These are phyloP conservation scores for Hiodon tergisus DNA, from an alignment of 2,113 vertebrate species.

Conservation along the genomic window DNA sequence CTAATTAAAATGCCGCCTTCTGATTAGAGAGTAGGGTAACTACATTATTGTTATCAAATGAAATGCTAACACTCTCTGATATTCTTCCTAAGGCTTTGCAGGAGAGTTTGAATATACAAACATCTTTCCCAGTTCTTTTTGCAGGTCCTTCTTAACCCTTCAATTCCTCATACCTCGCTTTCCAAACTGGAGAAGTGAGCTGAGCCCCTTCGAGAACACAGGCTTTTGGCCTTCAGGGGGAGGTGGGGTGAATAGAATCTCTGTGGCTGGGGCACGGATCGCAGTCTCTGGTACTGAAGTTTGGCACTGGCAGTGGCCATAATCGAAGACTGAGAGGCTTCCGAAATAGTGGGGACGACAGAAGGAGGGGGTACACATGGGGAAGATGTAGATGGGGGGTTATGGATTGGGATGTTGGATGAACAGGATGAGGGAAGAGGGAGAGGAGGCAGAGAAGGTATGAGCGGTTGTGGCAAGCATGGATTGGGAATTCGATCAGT, in stretches of 20 bases:
- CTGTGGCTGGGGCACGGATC: constrained; percentile 62
- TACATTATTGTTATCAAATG: too few relatives aligned
- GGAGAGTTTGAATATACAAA: background rate
- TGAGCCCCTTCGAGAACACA: constrained; percentile 79
- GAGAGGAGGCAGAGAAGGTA: constrained; percentile 46
- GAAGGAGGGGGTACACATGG: constrained; percentile 64
- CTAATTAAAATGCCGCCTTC: too few relatives aligned
- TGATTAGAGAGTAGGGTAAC: too few relatives aligned
- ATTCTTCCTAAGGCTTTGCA: too few relatives aligned
- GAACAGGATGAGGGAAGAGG: constrained; percentile 54
- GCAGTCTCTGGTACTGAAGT: constrained; percentile 69
- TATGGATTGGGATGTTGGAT: constrained; percentile 56
- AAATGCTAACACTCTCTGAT: too few relatives aligned
- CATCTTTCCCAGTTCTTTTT: constrained; percentile 21
- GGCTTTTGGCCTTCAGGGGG: constrained; percentile 71
- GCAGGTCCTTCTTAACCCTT: constrained; percentile 22
- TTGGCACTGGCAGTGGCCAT: constrained; percentile 65
- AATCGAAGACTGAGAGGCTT: constrained; percentile 57
- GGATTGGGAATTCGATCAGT: constrained; percentile 53
- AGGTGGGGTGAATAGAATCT: constrained; percentile 67
- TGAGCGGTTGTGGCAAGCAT: constrained; percentile 50
- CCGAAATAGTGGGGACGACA: constrained; percentile 58
- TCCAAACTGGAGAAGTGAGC: constrained; percentile 88
- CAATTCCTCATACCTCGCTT: constrained; percentile 76
- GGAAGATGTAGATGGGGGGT: constrained; percentile 55